A percentile compares a stretch with the other conserved stretches of the same genome.
These are phyloP conservation scores for Eulithis testata DNA, from an alignment of 2,888 invertebrate genomes.

Conservation along the genomic window DNA sequence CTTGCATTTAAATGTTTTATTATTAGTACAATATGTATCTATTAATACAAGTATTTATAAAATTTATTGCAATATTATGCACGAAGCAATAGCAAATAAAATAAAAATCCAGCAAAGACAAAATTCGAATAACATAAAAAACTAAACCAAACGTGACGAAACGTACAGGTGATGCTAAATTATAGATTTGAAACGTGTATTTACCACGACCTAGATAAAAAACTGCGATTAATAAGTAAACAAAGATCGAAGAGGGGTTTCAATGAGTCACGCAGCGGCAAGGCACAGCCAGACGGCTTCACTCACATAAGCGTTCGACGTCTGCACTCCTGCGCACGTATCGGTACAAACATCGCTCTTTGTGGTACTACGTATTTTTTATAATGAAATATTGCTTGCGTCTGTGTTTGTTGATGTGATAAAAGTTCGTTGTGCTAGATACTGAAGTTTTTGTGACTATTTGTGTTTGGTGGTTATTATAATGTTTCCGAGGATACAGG, in stretches of 20 bases:
- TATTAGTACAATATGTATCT: too few species aligned
- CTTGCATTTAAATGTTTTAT: too few species aligned
- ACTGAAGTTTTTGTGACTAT: constrained; percentile 46
- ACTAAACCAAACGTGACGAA: constrained; percentile 15
- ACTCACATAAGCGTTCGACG: constrained; percentile 60
- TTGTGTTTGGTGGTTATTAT: constrained; percentile 50
- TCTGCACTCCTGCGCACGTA: constrained; percentile 67
- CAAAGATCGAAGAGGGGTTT: constrained; percentile 31
- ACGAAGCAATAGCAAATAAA: too few species aligned
- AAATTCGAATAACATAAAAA: neutral
- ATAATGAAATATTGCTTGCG: constrained; percentile 46
- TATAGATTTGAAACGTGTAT: neutral
- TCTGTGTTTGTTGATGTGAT: constrained; percentile 55
- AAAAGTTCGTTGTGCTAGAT: constrained; percentile 54
- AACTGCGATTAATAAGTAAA: constrained; percentile 37
- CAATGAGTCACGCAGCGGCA: constrained; percentile 26
- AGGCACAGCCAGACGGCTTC: constrained; percentile 17
- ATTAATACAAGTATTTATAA: too few species aligned
- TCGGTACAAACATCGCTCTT: constrained; percentile 41
- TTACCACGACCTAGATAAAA: constrained; percentile 31
- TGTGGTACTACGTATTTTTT: constrained; percentile 49
- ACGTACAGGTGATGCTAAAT: constrained; percentile 11
- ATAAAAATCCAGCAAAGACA: neutral
- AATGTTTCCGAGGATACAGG: constrained; percentile 81
- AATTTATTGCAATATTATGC: too few species aligned